Evolutionary conservation across 2,888 invertebrate species (phyloP).

Genomic region (Laspeyria flexula): DNA sequence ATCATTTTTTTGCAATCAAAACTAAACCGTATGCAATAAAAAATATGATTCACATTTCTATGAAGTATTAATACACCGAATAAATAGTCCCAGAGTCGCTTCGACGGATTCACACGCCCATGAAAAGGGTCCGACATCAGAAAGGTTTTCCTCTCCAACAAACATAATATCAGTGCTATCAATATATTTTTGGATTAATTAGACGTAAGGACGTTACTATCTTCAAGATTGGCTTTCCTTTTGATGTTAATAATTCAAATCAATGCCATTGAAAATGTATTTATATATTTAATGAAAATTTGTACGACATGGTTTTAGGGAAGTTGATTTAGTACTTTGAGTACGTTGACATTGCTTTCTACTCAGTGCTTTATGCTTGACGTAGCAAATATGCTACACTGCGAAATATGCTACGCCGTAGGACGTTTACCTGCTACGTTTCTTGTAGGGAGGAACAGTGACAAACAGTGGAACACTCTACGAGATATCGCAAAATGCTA

Average conservation of each 20-base stretch:
- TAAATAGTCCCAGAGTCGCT: slow-evolving; percentile 20
- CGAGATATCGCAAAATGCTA: too few relatives aligned
- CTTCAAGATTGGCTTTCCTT: not conserved
- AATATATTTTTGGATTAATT: slow-evolving; percentile 27
- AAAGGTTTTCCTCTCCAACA: slow-evolving; percentile 37
- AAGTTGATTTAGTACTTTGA: too few relatives aligned
- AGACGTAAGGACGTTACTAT: slow-evolving; percentile 5
- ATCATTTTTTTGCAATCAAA: slow-evolving; percentile 2
- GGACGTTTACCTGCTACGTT: too few relatives aligned
- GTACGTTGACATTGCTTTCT: too few relatives aligned
- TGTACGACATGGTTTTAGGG: too few relatives aligned
- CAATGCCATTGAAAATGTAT: too few relatives aligned
- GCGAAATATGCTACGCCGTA: too few relatives aligned
- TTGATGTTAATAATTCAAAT: not conserved
- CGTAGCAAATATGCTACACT: too few relatives aligned
- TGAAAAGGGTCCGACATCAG: slow-evolving; percentile 32
- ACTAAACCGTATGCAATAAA: slow-evolving; percentile 5
- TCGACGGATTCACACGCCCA: slow-evolving; percentile 28
- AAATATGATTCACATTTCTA: slow-evolving; percentile 11
- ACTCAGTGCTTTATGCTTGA: too few relatives aligned
- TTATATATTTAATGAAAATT: too few relatives aligned
- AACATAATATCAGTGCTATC: slow-evolving; percentile 23
- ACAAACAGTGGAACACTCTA: too few relatives aligned
- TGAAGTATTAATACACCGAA: not conserved
- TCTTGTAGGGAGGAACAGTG: too few relatives aligned